Evolutionary conservation across 2,797 vertebrate genomes (phyloP), one percentile per base, ranked within the genome.

Genomic region (Oophaga sylvatica): DNA sequence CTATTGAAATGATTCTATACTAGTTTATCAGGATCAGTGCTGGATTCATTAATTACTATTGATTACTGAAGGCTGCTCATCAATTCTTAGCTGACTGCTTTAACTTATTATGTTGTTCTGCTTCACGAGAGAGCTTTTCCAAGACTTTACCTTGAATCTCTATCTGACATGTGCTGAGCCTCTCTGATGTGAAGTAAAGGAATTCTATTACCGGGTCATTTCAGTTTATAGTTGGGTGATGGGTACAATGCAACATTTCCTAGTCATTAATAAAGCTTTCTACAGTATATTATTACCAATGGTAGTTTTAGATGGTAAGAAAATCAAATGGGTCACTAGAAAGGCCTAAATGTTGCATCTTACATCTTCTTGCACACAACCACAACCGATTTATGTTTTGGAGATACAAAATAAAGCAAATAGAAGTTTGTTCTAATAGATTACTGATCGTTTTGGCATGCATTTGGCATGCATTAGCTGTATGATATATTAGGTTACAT

Each of bases 1-100:
- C 78, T 82, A 67, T 63, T 82, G 20, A 31, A 82, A 82, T 82
- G 59, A 82, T 79, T 83, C 80, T 60, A 60, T 75, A 63, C 56
- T 83, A 80, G 73, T 68, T 71, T 41, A 83, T 89, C 84, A 87
- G 73, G 83, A 77, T 75, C 79, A 86, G 70, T 78, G 71, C 45
- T 35, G 73, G 65, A 83, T 86, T 89, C 63, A 86, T 86, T 83
- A 86, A 86, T 62, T 71, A n/a, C 31, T 86, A 81, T 89, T 89
- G 88, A 89, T 89, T 79, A 77, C 76, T 80, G 20, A 85, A 76
- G 62, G 53, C 5, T 53, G 15, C 81, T 87, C 81, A 79, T 87
- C 75, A 83, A 84, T 87, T 83, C 68, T 22, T 59, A 12, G 48
- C 35, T 81, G 68, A 45, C 59, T 81, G 67, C 68, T 86, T 81